Evolutionary conservation across 2,113 vertebrate species (phyloP), one percentile per base, ranked within the genome.

Genomic region (Nibea coibor): DNA sequence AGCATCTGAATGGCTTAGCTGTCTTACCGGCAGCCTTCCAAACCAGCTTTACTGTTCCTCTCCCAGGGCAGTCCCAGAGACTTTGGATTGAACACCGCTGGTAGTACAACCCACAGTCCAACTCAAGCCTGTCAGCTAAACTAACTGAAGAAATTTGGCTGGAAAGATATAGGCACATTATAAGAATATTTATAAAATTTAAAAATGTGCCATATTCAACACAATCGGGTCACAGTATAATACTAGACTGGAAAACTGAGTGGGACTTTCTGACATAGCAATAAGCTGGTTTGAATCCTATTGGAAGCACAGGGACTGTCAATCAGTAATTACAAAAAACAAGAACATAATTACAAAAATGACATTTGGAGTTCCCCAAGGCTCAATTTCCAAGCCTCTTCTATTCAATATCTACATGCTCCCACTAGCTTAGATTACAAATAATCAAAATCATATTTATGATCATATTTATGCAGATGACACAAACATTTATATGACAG

Each of bases 1-100:
- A 89, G 79, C 91, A 87, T 91, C 85, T 87, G 85, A 92, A 70
- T 80, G 83, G 88, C 91, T 93, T 92, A 92, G 81, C 88, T 85
- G 90, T 86, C 85, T 91, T 87, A 81, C 79, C 24, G 71, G 85
- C 84, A 82, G 73, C 63, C 39, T 81, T 88, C 90, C 89, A 90
- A 91, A 72, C 72, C 77, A 72, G 90, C 83, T 89, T 89, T 87
- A 82, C 80, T 81, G 86, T 89, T 90, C 88, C 64, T 81, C 81
- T 85, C 51, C 58, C 45, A 74, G 62, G 66, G 62, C 64, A 56
- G 61, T 78, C 66, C 57, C 26, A 6, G 59, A 82, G 72, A 67
- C 66, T 85, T 78, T 72, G 65, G 75, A 57, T 84, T 78, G 68
- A 62, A 63, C 59, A 72, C 14, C 2, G 14, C 22, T 66, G 57